Conservation (phyloP, 2,113 vertebrate species). For the Nothoprocta pentlandii region DNA sequence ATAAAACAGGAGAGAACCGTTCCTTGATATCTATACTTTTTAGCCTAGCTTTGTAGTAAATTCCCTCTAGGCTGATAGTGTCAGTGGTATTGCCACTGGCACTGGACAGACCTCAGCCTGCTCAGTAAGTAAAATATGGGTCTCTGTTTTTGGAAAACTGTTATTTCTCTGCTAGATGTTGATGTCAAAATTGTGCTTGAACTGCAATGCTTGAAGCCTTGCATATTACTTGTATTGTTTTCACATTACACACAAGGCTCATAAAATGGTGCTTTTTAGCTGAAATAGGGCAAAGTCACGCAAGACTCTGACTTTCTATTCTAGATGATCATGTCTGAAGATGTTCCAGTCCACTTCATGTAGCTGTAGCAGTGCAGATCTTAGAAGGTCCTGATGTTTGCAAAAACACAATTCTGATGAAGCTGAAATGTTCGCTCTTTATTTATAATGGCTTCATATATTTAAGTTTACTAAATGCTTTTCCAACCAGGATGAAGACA, state of each 20-base stretch:
- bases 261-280: neutral
- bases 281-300: neutral
- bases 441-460: neutral
- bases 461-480: conserved; percentile 53
- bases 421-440: neutral
- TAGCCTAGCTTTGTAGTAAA: neutral
- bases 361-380: neutral
- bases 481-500: conserved; percentile 81
- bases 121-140: neutral
- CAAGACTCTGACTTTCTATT: neutral
- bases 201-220: neutral
- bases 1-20: neutral
- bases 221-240: neutral
- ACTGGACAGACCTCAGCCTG: neutral
- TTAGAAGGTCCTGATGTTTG: neutral
- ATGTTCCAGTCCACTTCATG: neutral
- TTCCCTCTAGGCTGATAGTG: neutral
- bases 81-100: neutral
- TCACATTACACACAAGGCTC: neutral
- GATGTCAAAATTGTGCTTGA: neutral
- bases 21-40: neutral
- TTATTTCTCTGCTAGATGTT: neutral
- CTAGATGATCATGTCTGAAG: neutral
- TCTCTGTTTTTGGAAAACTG: neutral
- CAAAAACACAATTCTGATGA: neutral